These are phyloP conservation scores for Pyrgilauda ruficollis DNA, from an alignment of 2,113 vertebrate species.

Conservation along the genomic window DNA sequence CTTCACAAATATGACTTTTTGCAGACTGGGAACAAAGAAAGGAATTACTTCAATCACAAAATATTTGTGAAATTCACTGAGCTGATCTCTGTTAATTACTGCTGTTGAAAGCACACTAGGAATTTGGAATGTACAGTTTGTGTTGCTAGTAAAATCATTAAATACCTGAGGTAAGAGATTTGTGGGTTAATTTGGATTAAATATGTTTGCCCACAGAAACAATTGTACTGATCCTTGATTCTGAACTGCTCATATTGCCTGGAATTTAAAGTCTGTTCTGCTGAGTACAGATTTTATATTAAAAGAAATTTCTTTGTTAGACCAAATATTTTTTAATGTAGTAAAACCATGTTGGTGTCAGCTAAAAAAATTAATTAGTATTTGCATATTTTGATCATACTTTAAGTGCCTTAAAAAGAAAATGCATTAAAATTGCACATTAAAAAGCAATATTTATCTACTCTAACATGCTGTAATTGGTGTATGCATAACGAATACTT, in stretches of 20 bases:
- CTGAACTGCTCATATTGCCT: not conserved
- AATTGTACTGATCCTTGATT: not conserved
- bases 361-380: not conserved
- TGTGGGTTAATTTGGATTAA: not conserved
- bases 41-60: not conserved
- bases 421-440: not conserved
- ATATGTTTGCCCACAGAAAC: not conserved
- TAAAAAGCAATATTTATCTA: not conserved
- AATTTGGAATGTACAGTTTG: not conserved
- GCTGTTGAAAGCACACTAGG: not conserved
- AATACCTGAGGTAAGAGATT: not conserved
- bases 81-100: not conserved
- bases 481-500: not conserved
- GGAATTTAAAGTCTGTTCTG: not conserved
- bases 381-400: not conserved
- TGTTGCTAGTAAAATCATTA: not conserved
- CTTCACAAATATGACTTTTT: not conserved
- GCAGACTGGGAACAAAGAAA: not conserved
- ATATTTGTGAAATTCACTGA: not conserved
- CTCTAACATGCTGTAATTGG: not conserved
- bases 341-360: not conserved
- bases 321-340: not conserved
- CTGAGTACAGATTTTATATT: not conserved
- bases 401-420: not conserved
- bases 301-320: not conserved